Base-by-base conservation (phyloP, 2,888 invertebrate species). In the Lasioglossum leucozonium region DNA sequence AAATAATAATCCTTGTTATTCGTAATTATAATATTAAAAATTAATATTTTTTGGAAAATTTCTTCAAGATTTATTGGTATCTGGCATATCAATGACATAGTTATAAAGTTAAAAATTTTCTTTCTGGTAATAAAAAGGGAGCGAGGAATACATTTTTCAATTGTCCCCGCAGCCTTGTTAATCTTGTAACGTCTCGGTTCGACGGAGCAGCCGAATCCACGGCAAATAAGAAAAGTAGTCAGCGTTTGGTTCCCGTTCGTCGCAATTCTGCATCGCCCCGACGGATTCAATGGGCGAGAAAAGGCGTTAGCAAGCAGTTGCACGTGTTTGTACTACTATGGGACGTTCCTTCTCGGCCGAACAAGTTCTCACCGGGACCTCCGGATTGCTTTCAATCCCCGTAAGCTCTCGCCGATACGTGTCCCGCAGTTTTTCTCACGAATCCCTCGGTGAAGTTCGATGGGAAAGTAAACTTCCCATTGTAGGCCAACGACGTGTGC, bases 361-460 rank as follows among this genome's bases (percentile, higher is more conserved):
- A 69, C 84, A 88, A 88, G 84, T 91, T 90, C 85, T 71, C 85
- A 72, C 72, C 55, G 72, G 69, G 81, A 81, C 79, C 71, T 42
- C 51, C n/a, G 80, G 86, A 91, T 86, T 86, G 82, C 81, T 81
- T 90, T 90, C 90, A 85, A 89, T 91, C 80, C 87, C 67, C 51
- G 79, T 84, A 82, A 87, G 81, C 82, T 89, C 87, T 79, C 55
- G 37, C 37, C 85, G 88, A 89, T 89, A 85, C 82, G 84, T 82
- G 77, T 81, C 74, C 77, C 79, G 84, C 44, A 79, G 77, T 84
- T 89, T 81, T 85, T 81, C 83, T 69, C 51, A 69, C 72, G 79
- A 77, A 84, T 81, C 82, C 78, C 58, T 51, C 47, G 51, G 47
- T 42, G 72, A 83, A 81, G 55, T 82, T 88, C 82, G 80, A 91